phyloP scores from a whole-genome alignment of 2,797 vertebrate species.

The Enteromius paludinosus region DNA sequence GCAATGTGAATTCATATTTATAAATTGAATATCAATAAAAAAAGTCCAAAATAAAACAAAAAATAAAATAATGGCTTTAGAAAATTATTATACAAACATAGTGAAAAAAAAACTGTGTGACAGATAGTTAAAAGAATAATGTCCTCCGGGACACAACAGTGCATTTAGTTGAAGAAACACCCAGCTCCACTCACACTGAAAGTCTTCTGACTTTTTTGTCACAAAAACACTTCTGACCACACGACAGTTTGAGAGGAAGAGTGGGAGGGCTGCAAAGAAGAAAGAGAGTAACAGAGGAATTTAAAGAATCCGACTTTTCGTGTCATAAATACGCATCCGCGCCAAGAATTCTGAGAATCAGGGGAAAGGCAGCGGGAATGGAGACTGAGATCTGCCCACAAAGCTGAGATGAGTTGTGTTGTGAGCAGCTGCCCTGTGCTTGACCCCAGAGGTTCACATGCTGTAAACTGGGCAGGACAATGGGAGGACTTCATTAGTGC shows the following conservation, averaged over 20 bases:
- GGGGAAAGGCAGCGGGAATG: slow-evolving; percentile 43
- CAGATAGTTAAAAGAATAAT: not conserved
- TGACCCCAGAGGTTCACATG: slow-evolving; percentile 43
- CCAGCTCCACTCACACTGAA: not conserved
- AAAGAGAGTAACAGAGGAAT: slow-evolving; percentile 44
- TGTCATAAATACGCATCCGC: slow-evolving; percentile 40
- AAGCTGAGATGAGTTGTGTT: slow-evolving; percentile 29
- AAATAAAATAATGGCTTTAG: not conserved
- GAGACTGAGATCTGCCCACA: slow-evolving; percentile 24
- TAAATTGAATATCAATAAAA: not conserved
- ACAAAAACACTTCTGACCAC: slow-evolving; percentile 22
- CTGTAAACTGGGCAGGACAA: slow-evolving; percentile 46
- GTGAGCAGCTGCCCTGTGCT: slow-evolving; percentile 29
- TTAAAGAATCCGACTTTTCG: slow-evolving; percentile 47
- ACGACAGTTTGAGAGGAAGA: not conserved
- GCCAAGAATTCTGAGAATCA: slow-evolving; percentile 47
- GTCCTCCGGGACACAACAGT: not conserved
- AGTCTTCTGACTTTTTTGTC: not conserved
- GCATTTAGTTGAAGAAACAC: not conserved
- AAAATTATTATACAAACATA: not conserved
- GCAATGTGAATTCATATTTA: no score
- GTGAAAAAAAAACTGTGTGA: not conserved
- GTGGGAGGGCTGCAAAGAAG: not conserved
- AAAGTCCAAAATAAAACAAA: not conserved
- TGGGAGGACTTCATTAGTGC: slow-evolving; percentile 23